phyloP scores from a whole-genome alignment of 2,113 vertebrate genomes.

The Dasyurus viverrinus region DNA sequence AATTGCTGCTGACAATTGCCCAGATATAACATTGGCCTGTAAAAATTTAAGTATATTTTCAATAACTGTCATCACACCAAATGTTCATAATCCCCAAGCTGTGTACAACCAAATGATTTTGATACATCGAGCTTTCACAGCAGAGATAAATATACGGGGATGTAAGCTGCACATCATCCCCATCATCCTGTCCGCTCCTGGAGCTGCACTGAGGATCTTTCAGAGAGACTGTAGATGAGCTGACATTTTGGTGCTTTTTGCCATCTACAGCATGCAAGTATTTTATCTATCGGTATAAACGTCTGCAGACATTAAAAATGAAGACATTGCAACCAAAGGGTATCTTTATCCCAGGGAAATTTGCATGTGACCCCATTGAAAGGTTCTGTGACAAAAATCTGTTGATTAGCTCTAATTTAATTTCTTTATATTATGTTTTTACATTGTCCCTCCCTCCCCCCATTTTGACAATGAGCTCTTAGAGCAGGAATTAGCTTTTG shows the following conservation, averaged over 20 bases:
- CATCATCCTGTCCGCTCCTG: neutral
- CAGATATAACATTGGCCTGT: neutral
- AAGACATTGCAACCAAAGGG: neutral
- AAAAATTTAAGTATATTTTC: neutral
- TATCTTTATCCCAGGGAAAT: neutral
- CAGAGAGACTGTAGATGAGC: neutral
- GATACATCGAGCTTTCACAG: neutral
- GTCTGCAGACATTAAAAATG: neutral
- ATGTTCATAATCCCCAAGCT: neutral
- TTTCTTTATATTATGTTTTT: neutral
- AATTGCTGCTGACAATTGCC: neutral
- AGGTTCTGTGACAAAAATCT: neutral
- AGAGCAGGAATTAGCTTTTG: neutral
- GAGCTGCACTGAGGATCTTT: neutral
- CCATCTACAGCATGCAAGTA: neutral
- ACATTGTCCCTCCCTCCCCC: too few relatives aligned
- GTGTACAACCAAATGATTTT: neutral
- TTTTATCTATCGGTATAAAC: neutral
- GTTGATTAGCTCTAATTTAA: neutral
- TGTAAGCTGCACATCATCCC: neutral
- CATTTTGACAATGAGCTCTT: neutral
- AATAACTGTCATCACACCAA: neutral
- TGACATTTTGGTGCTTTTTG: neutral
- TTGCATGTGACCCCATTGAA: neutral
- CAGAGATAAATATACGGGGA: neutral